Evolutionary conservation across 2,888 invertebrate genomes (phyloP).

Genomic region (Yponomeuta plumbellus): DNA sequence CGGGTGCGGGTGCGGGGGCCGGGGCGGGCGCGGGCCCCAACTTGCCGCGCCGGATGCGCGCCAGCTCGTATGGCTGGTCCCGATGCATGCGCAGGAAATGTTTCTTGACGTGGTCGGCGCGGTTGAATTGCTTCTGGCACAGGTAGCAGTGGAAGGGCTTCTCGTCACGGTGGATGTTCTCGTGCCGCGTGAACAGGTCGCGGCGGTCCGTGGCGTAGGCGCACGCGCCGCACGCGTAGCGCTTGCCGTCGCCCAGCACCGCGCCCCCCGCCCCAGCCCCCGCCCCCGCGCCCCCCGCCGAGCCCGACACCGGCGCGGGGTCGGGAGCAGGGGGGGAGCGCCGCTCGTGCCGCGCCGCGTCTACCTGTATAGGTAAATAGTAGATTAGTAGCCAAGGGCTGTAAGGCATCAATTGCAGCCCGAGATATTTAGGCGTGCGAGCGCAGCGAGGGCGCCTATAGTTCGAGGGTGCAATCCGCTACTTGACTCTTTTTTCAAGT

Average conservation of each 20-base stretch:
- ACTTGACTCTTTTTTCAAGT: no score
- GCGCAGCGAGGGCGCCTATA: no score
- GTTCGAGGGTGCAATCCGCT: no score
- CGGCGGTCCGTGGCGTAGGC: conserved; percentile 94
- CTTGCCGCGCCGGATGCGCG: conserved; percentile 83
- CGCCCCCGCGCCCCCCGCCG: conserved; percentile 28
- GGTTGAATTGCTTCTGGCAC: conserved; percentile 94
- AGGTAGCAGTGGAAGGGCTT: conserved; percentile 96
- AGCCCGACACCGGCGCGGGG: conserved; percentile 27
- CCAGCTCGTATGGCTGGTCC: conserved; percentile 90
- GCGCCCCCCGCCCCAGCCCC: conserved; percentile 23
- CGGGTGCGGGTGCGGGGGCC: conserved; percentile 24
- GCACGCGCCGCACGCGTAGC: conserved; percentile 91
- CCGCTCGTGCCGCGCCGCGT: conserved; percentile 38
- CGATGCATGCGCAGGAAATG: conserved; percentile 95
- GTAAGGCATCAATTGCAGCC: no score
- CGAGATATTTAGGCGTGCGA: no score
- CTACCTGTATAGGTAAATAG: conserved; percentile 51
- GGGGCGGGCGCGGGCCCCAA: conserved; percentile 49
- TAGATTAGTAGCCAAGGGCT: no score
- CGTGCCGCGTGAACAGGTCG: conserved; percentile 93
- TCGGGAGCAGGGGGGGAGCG: conserved; percentile 25
- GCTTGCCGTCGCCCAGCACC: conserved; percentile 64
- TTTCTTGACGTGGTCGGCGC: conserved; percentile 96
- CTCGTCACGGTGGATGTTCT: conserved; percentile 95